Percentiles rank a stretch among this genome's conserved stretches.
phyloP scores from a whole-genome alignment of 2,888 invertebrate genomes.

The Cantharis rustica region DNA sequence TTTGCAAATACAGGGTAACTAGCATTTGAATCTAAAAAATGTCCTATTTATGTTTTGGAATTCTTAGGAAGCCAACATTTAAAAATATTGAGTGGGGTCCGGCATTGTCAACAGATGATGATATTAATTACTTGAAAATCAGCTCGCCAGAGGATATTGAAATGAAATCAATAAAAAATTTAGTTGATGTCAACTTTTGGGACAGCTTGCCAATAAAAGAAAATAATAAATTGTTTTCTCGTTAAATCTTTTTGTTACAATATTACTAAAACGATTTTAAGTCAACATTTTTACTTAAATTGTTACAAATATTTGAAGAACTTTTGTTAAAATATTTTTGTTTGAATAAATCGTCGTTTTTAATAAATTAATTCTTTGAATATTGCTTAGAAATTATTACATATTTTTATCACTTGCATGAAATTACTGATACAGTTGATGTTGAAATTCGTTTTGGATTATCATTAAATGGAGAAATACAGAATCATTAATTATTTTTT shows the following conservation, averaged over 20 bases:
- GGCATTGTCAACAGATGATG: neutral
- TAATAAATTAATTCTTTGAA: neutral
- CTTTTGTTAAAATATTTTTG: neutral
- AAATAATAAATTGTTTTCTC: neutral
- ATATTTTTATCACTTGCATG: neutral
- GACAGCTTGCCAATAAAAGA: neutral
- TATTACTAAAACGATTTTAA: neutral
- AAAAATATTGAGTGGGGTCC: conserved; percentile 10
- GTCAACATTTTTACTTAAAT: neutral
- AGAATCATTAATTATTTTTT: neutral
- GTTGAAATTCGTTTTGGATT: neutral
- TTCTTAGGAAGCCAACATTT: conserved; percentile 1
- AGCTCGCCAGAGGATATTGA: neutral
- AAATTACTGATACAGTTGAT: neutral
- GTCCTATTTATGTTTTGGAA: neutral
- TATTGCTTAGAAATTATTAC: neutral
- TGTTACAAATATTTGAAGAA: neutral
- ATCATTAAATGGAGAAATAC: neutral
- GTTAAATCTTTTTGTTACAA: neutral
- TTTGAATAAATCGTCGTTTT: neutral
- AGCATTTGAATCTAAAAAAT: neutral
- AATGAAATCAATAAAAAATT: neutral
- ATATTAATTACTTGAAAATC: neutral
- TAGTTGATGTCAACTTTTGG: neutral
- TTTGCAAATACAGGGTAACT: conserved; percentile 41